A percentile compares a stretch with the other conserved stretches of the same genome.
These are phyloP conservation scores for Oreohelix idahoensis DNA, from an alignment of 1,140 invertebrate species.

Conservation along the genomic window DNA sequence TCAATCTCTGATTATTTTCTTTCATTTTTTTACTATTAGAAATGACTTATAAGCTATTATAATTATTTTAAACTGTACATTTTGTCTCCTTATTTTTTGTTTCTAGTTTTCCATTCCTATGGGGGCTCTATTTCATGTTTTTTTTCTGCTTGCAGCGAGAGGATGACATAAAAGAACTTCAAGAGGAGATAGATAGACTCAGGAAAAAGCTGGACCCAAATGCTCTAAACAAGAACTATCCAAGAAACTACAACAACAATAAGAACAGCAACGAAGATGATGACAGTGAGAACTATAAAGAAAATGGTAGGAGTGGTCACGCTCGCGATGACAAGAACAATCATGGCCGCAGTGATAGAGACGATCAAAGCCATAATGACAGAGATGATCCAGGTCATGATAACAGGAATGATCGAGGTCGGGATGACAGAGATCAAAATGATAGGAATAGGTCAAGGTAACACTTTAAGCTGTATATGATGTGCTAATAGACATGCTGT, in stretches of 20 bases:
- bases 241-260: background rate
- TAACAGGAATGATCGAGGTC: background rate
- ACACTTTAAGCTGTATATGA: background rate
- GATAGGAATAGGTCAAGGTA: conserved; percentile 2
- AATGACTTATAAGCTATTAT: too few species aligned
- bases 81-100: too few species aligned
- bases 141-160: background rate
- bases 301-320: background rate
- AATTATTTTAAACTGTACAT: too few species aligned
- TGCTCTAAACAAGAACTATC: background rate
- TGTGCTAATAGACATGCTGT: background rate
- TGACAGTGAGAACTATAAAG: background rate
- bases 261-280: background rate
- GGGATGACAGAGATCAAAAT: background rate
- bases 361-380: background rate
- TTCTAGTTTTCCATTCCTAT: too few species aligned
- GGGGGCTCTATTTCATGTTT: too few species aligned
- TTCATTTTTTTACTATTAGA: too few species aligned
- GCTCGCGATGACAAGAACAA: background rate
- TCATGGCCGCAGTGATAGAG: background rate
- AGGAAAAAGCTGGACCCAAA: conserved; percentile 1
- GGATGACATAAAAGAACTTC: conserved; percentile 19
- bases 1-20: too few species aligned
- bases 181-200: background rate
- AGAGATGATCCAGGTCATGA: background rate